Evolutionary conservation across 2,888 invertebrate genomes (phyloP).

Genomic region (Eupithecia inturbata): DNA sequence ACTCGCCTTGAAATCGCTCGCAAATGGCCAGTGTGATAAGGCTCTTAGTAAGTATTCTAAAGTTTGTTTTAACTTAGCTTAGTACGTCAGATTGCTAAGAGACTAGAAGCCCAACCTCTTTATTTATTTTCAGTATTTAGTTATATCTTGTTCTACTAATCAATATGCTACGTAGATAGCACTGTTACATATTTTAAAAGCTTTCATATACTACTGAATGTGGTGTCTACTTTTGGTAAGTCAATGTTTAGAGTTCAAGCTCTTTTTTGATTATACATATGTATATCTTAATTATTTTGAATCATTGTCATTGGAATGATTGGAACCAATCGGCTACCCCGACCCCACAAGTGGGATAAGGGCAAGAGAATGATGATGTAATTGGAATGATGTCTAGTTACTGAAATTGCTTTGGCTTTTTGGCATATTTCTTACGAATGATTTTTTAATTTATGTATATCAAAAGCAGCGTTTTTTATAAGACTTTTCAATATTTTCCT

Average conservation of each 20-base stretch:
- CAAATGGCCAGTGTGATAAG: too few species aligned
- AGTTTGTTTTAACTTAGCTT: not conserved
- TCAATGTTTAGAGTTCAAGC: constrained; percentile 46
- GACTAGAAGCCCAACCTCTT: not conserved
- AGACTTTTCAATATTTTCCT: not conserved
- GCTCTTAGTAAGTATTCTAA: not conserved
- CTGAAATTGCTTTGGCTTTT: constrained; percentile 2
- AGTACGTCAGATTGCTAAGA: not conserved
- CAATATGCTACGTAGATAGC: constrained; percentile 42
- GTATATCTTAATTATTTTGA: constrained; percentile 23
- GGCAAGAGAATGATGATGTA: too few species aligned
- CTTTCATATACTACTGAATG: constrained; percentile 47
- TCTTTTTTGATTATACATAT: constrained; percentile 60
- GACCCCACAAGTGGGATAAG: too few species aligned
- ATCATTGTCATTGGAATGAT: constrained; percentile 25
- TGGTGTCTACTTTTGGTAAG: constrained; percentile 46
- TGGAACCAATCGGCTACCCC: too few species aligned
- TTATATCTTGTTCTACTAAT: constrained; percentile 25
- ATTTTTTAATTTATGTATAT: not conserved
- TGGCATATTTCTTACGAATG: not conserved
- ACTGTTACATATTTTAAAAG: constrained; percentile 45
- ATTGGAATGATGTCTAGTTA: too few species aligned
- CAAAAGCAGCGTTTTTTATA: not conserved
- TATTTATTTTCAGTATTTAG: constrained; percentile 25
- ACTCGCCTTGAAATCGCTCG: too few species aligned